A percentile compares a stretch with the other conserved stretches of the same genome.
These are phyloP conservation scores for Drosophila yooni DNA, from an alignment of 2,888 invertebrate species.

Conservation along the genomic window DNA sequence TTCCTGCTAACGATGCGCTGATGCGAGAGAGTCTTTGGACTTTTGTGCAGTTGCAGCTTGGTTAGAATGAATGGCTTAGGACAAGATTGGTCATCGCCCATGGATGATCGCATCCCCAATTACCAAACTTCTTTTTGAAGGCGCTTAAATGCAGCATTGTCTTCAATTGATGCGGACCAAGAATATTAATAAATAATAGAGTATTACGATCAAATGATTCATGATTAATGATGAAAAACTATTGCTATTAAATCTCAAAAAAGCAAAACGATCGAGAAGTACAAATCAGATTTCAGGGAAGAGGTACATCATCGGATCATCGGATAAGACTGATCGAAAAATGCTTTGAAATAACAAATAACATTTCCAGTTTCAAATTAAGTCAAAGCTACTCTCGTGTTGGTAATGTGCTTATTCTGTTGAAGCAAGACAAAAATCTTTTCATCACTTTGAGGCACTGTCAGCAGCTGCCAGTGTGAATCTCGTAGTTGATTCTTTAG, in stretches of 20 bases:
- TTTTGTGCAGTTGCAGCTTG: background rate
- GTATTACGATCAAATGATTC: background rate
- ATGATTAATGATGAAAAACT: background rate
- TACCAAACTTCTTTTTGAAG: background rate
- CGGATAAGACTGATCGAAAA: background rate
- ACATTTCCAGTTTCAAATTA: background rate
- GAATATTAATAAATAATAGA: background rate
- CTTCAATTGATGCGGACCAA: background rate
- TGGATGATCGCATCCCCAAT: background rate
- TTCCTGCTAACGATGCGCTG: background rate
- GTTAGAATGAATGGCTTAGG: background rate
- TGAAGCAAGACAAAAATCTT: background rate
- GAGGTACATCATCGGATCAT: background rate
- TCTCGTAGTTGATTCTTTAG: slow-evolving; percentile 14
- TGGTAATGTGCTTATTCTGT: background rate
- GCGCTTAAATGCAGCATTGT: background rate
- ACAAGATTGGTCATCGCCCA: background rate
- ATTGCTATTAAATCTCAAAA: background rate
- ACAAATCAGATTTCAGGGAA: background rate
- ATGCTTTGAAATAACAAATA: background rate
- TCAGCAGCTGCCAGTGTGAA: slow-evolving; percentile 16
- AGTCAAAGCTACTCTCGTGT: background rate
- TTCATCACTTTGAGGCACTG: slow-evolving; percentile 15
- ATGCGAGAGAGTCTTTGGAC: background rate
- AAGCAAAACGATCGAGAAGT: background rate